These are phyloP conservation scores for Magallana angulata DNA, from an alignment of 1,140 invertebrate genomes.

Conservation along the genomic window DNA sequence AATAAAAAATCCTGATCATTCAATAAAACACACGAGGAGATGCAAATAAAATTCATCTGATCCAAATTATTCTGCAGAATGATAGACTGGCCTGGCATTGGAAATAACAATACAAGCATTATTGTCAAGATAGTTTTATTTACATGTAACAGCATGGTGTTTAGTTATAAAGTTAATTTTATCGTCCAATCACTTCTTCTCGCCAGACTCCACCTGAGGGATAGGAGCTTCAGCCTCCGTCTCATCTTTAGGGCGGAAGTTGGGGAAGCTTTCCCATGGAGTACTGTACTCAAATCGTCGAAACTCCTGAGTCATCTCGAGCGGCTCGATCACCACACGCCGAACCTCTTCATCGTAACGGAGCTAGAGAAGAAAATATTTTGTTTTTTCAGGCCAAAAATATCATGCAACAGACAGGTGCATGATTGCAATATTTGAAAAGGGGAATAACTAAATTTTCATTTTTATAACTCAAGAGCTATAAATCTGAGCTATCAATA, in stretches of 20 bases:
- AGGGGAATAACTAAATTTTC: no score
- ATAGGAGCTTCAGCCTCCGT: slow-evolving; percentile 33
- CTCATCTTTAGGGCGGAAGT: slow-evolving; percentile 62
- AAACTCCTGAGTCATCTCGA: slow-evolving; percentile 98
- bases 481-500: no score
- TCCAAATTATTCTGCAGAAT: no score
- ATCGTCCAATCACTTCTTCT: background rate
- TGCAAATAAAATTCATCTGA: no score
- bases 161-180: background rate
- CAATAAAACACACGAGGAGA: no score
- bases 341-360: slow-evolving; percentile 98
- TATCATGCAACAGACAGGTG: no score
- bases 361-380: slow-evolving; percentile 82
- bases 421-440: no score
- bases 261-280: slow-evolving; percentile 98
- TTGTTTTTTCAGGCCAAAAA: no score
- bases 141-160: background rate
- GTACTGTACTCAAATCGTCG: slow-evolving; percentile 97
- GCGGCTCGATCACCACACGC: slow-evolving; percentile 95
- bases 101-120: background rate
- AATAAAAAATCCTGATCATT: no score
- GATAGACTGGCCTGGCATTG: no score
- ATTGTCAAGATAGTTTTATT: background rate
- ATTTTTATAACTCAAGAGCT: no score
- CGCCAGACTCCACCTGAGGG: slow-evolving; percentile 16